Evolutionary conservation across 2,888 invertebrate species (phyloP).

Genomic region (Sphaerophoria rueppellii): DNA sequence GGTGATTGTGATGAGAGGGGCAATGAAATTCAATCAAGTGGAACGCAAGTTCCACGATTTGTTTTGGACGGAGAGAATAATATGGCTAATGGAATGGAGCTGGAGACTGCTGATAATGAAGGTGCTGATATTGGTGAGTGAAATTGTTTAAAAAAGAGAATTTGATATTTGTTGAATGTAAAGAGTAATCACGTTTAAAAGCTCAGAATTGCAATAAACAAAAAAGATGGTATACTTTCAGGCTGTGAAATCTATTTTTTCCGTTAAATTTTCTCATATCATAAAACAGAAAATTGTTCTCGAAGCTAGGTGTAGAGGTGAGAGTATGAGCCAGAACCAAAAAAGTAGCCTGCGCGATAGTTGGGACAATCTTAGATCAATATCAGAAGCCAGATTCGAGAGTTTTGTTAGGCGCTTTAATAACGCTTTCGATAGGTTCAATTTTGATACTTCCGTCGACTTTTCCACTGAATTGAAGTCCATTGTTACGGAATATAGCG

Average conservation of each 20-base stretch:
- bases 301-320: too few species aligned
- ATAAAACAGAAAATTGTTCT: not conserved
- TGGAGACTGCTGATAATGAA: not conserved
- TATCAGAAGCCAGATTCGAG: too few species aligned
- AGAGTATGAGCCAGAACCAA: too few species aligned
- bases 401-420: too few species aligned
- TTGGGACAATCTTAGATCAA: too few species aligned
- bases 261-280: not conserved
- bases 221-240: constrained; percentile 26
- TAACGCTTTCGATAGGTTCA: too few species aligned
- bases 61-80: constrained; percentile 5
- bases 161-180: not conserved
- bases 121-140: constrained; percentile 46
- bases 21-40: constrained; percentile 74
- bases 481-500: too few species aligned
- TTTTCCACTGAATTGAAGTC: too few species aligned
- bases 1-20: not conserved
- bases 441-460: too few species aligned
- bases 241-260: constrained; percentile 8
- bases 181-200: not conserved
- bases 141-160: constrained; percentile 17
- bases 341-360: too few species aligned
- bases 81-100: too few species aligned
- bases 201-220: not conserved
- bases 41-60: constrained; percentile 52